A percentile compares a stretch with the other conserved stretches of the same genome.
Evolutionary conservation across 1,140 invertebrate species (phyloP).

Genomic region (Sesamia nonagrioides): DNA sequence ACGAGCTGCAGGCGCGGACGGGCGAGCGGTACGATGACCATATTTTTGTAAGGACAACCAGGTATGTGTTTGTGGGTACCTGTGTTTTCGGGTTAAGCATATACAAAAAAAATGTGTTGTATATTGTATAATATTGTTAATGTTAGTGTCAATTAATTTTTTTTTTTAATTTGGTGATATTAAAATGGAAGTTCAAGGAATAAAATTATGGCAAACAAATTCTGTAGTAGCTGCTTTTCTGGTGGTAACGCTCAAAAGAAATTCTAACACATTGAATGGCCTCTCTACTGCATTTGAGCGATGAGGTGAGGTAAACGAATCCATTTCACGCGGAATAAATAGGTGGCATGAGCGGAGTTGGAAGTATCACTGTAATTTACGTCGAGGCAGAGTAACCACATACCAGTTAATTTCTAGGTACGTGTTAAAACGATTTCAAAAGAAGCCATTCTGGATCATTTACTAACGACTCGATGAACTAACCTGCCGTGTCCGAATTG

Average conservation of each 20-base stretch:
- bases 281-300: constrained; percentile 65
- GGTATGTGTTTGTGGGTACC: too few species aligned
- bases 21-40: too few species aligned
- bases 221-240: neutral
- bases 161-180: too few species aligned
- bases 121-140: too few species aligned
- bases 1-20: too few species aligned
- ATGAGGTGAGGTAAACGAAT: constrained; percentile 64
- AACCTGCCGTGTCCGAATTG: constrained; percentile 13
- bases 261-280: constrained; percentile 55
- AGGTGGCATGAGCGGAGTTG: constrained; percentile 34
- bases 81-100: too few species aligned
- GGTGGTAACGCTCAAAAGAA: neutral
- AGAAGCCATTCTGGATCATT: constrained; percentile 13
- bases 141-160: neutral
- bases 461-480: constrained; percentile 15
- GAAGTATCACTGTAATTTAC: constrained; percentile 30
- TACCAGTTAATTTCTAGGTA: constrained; percentile 21
- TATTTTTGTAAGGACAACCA: too few species aligned
- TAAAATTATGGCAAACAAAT: neutral
- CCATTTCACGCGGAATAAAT: constrained; percentile 53
- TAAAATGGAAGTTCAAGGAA: too few species aligned
- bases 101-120: too few species aligned
- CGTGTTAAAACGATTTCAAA: constrained; percentile 13
- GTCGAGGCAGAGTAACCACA: constrained; percentile 16